Base-by-base conservation (phyloP, 2,888 invertebrate genomes). In the Mantis religiosa region DNA sequence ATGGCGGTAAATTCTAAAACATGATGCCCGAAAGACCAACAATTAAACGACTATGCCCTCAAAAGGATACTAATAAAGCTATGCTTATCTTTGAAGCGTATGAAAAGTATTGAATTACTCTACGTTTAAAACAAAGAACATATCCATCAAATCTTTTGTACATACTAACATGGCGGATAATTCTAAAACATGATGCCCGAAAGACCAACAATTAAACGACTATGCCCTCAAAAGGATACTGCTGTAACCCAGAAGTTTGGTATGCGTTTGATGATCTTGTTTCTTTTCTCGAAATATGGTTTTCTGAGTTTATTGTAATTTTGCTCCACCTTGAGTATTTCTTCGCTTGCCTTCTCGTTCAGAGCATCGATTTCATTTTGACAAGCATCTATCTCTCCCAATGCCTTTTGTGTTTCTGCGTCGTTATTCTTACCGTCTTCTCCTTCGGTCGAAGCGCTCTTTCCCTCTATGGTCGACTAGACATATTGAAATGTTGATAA, bases 241-340 rank as follows among this genome's bases (percentile, higher is more conserved):
- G 97, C 96, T 90, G 96, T 97, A 84, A 96, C 95, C 97, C 97
- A 97, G 92, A 97, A 98, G 92, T 97, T 96, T 30, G 96, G 96
- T 92, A 97, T 97, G 92, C 96, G 95, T 92, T 96, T 95, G 91
- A 97, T 97, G 91, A 97, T 94, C 91, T 96, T 95, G 92, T 96
- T 96, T 88, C 97, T 94, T 92, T 96, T 96, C 91, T 96, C 96
- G 92, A 96, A 97, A 92, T 95, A 95, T 2, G 97, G 97, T 92
- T 96, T 96, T 88, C 97, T 94, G 90, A 97, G 93, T 93, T 96
- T 96, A 93, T 97, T 97, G 93, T 96, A 97, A 93, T 97, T 97
- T 92, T 97, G 97, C 93, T 97, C 97, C 82, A 97, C 96, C 93
- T 96, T 96, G 34, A 97, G 93, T 90, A 97, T 97, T 93, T 98